phyloP scores from a whole-genome alignment of 1,140 invertebrate genomes.

The Tetramorium alpestre region DNA sequence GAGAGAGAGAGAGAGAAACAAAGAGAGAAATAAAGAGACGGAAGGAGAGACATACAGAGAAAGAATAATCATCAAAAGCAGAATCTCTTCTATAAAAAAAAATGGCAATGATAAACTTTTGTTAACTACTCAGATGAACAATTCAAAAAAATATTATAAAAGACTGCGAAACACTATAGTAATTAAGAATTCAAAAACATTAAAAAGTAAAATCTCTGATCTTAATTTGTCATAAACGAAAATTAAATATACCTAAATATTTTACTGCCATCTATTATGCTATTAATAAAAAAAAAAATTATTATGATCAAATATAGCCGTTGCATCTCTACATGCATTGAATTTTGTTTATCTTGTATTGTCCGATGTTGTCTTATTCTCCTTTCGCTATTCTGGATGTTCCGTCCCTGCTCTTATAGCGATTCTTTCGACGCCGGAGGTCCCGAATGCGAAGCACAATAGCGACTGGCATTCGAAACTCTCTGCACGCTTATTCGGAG shows the following conservation, averaged over 20 bases:
- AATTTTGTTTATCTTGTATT: constrained; percentile 5
- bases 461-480: constrained; percentile 48
- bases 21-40: constrained; percentile 3
- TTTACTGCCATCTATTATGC: neutral
- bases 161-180: neutral
- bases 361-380: neutral
- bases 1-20: constrained; percentile 12
- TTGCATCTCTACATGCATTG: neutral
- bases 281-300: constrained; percentile 2
- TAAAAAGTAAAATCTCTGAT: neutral
- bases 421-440: constrained; percentile 52
- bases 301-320: neutral
- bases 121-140: neutral
- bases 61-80: constrained; percentile 62
- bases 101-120: constrained; percentile 60
- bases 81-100: constrained; percentile 37
- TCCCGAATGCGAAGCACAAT: constrained; percentile 52
- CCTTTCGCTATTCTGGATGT: constrained; percentile 32
- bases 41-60: constrained; percentile 13
- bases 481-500: constrained; percentile 44
- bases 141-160: constrained; percentile 24
- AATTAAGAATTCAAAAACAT: neutral
- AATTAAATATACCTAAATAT: neutral
- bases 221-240: neutral
- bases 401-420: neutral